These are phyloP conservation scores for Brachyptera risi DNA, from an alignment of 2,888 invertebrate genomes.

Conservation along the genomic window DNA sequence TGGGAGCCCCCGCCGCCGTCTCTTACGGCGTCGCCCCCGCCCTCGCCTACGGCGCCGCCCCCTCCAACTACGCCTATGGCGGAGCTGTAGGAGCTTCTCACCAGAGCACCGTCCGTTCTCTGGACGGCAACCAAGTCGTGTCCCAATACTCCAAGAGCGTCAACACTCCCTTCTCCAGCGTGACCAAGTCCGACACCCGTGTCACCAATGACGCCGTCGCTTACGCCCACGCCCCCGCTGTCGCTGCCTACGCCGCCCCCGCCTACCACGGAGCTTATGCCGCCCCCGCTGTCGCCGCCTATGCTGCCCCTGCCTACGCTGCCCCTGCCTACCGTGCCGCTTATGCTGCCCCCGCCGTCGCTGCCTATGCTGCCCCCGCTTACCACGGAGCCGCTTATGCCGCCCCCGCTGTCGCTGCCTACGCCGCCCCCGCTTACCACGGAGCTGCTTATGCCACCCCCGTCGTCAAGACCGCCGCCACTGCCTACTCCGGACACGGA, in stretches of 20 bases:
- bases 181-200: conserved; percentile 56
- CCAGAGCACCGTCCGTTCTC: conserved; percentile 55
- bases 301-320: conserved; percentile 38
- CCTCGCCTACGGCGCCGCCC: conserved; percentile 25
- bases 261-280: conserved; percentile 26
- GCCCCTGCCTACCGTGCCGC: conserved; percentile 25
- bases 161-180: conserved; percentile 57
- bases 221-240: conserved; percentile 39
- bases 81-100: conserved; percentile 44
- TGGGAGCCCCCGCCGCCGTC: conserved; percentile 35
- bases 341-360: conserved; percentile 37
- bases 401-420: conserved; percentile 30
- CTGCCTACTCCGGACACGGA: conserved; percentile 28
- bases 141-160: conserved; percentile 56
- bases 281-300: conserved; percentile 15
- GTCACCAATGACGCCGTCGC: conserved; percentile 52
- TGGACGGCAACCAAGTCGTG: conserved; percentile 53
- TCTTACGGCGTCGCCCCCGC: conserved; percentile 39
- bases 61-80: conserved; percentile 33
- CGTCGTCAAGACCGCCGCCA: conserved; percentile 33
- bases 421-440: conserved; percentile 41
- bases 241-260: conserved; percentile 37
- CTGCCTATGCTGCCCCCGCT: conserved; percentile 30
- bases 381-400: conserved; percentile 29
- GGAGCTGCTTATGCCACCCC: conserved; percentile 52